Evolutionary conservation across 1,140 invertebrate species (phyloP), one percentile per base, ranked within the genome.

Genomic region (Wiebesia pumilae): DNA sequence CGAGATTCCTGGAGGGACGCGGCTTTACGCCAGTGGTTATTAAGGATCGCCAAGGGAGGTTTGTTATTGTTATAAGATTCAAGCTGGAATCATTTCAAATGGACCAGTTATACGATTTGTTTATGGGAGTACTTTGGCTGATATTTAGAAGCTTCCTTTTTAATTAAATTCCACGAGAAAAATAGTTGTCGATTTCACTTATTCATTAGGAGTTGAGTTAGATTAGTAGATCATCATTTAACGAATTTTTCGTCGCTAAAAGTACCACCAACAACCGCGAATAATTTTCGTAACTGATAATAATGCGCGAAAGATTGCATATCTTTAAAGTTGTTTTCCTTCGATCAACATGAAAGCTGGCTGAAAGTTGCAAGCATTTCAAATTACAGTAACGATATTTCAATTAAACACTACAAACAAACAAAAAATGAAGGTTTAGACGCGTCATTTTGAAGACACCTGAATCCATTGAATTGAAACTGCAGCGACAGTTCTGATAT

Each of bases 391-490:
- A 2, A 4, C 21, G 24, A 27, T 62, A 62, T 62, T 62, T 62
- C 21, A 27, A 62, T 4, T 27, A 27, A 24, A 24, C 24, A 27
- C 24, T 62, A 14, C 9, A 27, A 27, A 62, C n/a, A 62, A 62
- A 62, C 58, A 62, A 62, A 62, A 27, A 21, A 4, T 62, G 1
- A 24, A 27, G 7, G 6, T 62, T 62, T 27, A 27, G 24, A 24
- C 24, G 58, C 58, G 58, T 40, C 27, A n/a, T 71, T 65, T 62
- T 24, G 21, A 83, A 83, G 69, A 73, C 40, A 54, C 40, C 47
- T 6, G n/a, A 43, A 78, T 9, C 75, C 43, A 43, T 51, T 78
- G 30, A 78, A 51, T 78, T 24, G 80, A 62, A 67, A 69, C 62
- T 16, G 10, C 30, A 40, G 54, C 30, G 9, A 14, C 12, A 30